A percentile compares a stretch with the other conserved stretches of the same genome.
phyloP scores from a whole-genome alignment of 2,888 invertebrate genomes.

The Argyra leucocephala region DNA sequence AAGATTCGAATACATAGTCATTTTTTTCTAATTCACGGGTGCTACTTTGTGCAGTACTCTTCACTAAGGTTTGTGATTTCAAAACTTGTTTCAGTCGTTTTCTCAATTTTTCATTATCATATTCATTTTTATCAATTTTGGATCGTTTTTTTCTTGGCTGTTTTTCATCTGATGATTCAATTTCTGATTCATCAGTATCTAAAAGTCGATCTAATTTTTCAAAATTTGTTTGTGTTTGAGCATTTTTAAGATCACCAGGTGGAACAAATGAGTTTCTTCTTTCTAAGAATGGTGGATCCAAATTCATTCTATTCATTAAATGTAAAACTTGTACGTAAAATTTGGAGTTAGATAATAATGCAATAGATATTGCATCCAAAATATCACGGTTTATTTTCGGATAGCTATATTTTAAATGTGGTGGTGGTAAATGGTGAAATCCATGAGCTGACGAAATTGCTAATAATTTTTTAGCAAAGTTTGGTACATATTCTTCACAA shows the following conservation, averaged over 20 bases:
- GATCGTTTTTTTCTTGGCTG: constrained; percentile 20
- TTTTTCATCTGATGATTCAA: constrained; percentile 36
- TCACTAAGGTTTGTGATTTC: constrained; percentile 21
- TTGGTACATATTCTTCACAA: not conserved
- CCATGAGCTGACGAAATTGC: not conserved
- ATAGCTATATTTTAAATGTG: constrained; percentile 69
- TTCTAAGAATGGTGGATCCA: constrained; percentile 70
- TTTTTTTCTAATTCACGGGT: not conserved
- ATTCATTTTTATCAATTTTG: constrained; percentile 23
- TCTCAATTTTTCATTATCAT: constrained; percentile 24
- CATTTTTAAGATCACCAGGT: constrained; percentile 19
- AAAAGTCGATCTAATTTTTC: constrained; percentile 27
- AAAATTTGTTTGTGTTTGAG: constrained; percentile 34
- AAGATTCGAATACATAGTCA: not conserved
- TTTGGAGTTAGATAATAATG: constrained; percentile 63
- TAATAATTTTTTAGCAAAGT: not conserved
- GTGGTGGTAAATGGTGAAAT: constrained; percentile 66
- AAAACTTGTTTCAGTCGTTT: constrained; percentile 33
- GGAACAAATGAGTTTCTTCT: constrained; percentile 19
- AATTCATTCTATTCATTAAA: constrained; percentile 90
- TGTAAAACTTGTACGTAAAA: constrained; percentile 81
- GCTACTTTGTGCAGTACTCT: not conserved
- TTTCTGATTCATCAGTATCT: constrained; percentile 33
- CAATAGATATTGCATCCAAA: constrained; percentile 66
- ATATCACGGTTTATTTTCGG: constrained; percentile 64